Evolutionary conservation across 2,113 vertebrate genomes (phyloP), one percentile per base, ranked within the genome.

Genomic region (Leiothrix lutea): DNA sequence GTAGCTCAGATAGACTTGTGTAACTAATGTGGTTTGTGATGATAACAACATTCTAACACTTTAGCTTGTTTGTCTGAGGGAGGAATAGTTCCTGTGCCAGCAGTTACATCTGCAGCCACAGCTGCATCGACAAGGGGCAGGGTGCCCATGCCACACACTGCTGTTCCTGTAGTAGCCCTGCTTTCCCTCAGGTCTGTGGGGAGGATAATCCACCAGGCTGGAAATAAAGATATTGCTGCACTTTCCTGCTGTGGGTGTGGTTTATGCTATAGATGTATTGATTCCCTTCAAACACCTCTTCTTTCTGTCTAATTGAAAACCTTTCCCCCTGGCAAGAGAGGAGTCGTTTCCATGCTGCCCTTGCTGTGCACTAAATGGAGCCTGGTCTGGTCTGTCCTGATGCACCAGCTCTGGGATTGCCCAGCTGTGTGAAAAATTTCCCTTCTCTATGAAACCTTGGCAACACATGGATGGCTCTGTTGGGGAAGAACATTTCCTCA

Each of bases 81-180:
- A 85, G 88, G 78, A 75, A 50, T 44, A 12, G 66, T 92, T 90
- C 61, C 81, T 4, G 44, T 95, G 95, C 95, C 95, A 96, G 40
- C 57, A 91, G 84, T 58, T 80, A 78, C 95, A 96, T 93, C 92
- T 97, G 95, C 90, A 88, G 90, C 94, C 82, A 66, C 94, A 95
- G 95, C 96, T 94, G 96, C 96, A 66, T 21, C 2, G 5, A 8
- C 0, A 4, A 92, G 96, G 82, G 94, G 92, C 95, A 95, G 47
- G 1, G 74, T 95, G 96, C 96, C 95, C 92, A 13, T 2, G 3
- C 23, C 31, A 5, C 88, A 88, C 92, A 80, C 90, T 96, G 94
- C 4, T 28, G 7, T 53, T 83, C 54, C 86, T 93, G 91, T 40
- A 29, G n/a, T 69, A 90, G 90, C 66, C 69, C 88, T 44, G 69